Base-by-base conservation (phyloP, 2,113 vertebrate genomes). In the Apeltes quadracus region DNA sequence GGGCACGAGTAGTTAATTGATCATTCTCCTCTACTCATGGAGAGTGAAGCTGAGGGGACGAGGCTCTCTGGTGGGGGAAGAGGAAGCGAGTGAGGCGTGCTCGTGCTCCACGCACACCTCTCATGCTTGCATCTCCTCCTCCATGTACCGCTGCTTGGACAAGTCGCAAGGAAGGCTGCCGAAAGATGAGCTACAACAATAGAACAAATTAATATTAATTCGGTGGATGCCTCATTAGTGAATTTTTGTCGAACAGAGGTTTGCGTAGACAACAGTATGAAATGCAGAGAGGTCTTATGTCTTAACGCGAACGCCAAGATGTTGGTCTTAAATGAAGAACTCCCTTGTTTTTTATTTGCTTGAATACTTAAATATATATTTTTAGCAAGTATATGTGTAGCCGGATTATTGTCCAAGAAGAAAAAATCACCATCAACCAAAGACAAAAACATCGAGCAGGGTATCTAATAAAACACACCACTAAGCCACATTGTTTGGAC, bases 1-100 rank as follows among this genome's bases (percentile, higher is more conserved):
- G 81, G 83, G 85, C 63, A 84, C 78, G 71, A 78, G 55, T 69
- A 59, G 78, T 84, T 90, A 89, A 88, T 87, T 85, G 85, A 81
- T 62, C 51, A 59, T 74, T 86, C 43, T 68, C 64, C 76, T 82
- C 66, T 79, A 36, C 53, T 63, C 75, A 56, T 72, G 65, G 69
- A 79, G 75, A 48, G 59, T 59, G 61, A 84, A 73, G 77, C 56
- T 10, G 61, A n/a, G 65, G n/a, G 69, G 55, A 62, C 51, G 9
- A 75, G 72, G 55, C 41, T 87, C 79, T 79, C 23, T 69, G 25
- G 5, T 81, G 82, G 72, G 54, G 25, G 27, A 74, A 69, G 62
- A 27, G 69, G 74, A 65, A 81, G 64, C 77, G 41, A 74, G 56
- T 41, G 61, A 23, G 13, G 39, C 36, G 38, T 32, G 50, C 51